Conservation (phyloP, 2,888 invertebrate species). For the Caenorhabditis sp. region DNA sequence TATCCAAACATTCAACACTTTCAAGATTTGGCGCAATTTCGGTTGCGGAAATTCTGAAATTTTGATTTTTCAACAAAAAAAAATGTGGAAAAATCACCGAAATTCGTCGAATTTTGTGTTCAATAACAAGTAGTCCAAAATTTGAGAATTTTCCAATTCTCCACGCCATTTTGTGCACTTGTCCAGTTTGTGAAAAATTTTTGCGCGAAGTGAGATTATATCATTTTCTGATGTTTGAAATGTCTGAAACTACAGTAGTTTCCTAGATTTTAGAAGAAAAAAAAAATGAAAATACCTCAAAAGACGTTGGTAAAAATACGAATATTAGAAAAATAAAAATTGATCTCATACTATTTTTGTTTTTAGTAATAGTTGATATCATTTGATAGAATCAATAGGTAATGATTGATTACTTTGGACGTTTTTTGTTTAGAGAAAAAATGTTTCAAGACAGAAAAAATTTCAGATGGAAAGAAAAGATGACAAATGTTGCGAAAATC, state of each 20-base stretch:
- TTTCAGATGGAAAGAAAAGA: background rate
- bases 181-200: constrained; percentile 31
- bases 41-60: constrained; percentile 21
- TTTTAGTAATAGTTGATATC: background rate
- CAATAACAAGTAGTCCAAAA: constrained; percentile 27
- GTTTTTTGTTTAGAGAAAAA: background rate
- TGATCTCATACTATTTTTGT: background rate
- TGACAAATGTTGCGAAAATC: background rate
- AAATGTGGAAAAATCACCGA: constrained; percentile 1
- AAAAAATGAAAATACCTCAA: background rate
- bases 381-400: background rate
- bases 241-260: background rate
- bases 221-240: constrained; percentile 18
- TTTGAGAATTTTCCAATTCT: constrained; percentile 4
- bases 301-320: background rate
- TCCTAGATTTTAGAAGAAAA: background rate
- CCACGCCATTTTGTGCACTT: constrained; percentile 43
- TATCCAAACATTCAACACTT: constrained; percentile 29
- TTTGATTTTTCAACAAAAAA: constrained; percentile 9
- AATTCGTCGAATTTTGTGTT: constrained; percentile 40
- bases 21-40: constrained; percentile 12
- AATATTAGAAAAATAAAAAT: background rate
- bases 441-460: background rate
- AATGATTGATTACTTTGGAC: background rate
- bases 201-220: constrained; percentile 17